These are phyloP conservation scores for Anser cygnoides DNA, from an alignment of 2,113 vertebrate genomes.

Conservation along the genomic window DNA sequence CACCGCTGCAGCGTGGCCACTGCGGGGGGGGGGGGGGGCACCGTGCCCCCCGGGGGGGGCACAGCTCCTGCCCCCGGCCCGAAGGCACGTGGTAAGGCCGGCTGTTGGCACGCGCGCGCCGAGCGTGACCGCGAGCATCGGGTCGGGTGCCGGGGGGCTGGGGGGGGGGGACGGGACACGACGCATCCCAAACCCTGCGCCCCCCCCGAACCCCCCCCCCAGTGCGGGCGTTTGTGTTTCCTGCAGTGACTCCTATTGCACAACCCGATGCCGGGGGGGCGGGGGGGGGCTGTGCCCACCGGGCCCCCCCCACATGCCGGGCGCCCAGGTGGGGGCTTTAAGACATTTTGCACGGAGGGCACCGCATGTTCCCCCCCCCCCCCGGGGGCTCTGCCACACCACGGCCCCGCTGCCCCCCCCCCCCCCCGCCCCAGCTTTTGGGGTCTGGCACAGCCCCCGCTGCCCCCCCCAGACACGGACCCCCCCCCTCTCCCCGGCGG, in stretches of 20 bases:
- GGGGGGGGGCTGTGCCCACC: no score
- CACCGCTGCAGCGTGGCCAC: neutral
- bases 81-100: neutral
- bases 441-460: neutral
- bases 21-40: neutral
- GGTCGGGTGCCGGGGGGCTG: neutral
- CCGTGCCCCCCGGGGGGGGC: neutral
- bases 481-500: no score
- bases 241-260: neutral
- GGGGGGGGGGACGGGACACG: neutral
- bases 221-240: neutral
- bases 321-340: conserved; percentile 21
- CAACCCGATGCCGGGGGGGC: neutral
- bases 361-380: neutral
- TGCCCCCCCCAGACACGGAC: no score
- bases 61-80: neutral
- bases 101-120: neutral
- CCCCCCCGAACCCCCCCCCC: no score
- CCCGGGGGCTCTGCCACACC: neutral
- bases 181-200: neutral
- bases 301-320: neutral
- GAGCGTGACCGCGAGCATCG: neutral
- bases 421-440: neutral
- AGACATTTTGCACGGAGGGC: conserved; percentile 73
- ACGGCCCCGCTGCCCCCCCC: neutral